Percentiles rank a stretch among this genome's conserved stretches.
phyloP scores from a whole-genome alignment of 2,797 vertebrate genomes.

The Craterocephalus amniculus region DNA sequence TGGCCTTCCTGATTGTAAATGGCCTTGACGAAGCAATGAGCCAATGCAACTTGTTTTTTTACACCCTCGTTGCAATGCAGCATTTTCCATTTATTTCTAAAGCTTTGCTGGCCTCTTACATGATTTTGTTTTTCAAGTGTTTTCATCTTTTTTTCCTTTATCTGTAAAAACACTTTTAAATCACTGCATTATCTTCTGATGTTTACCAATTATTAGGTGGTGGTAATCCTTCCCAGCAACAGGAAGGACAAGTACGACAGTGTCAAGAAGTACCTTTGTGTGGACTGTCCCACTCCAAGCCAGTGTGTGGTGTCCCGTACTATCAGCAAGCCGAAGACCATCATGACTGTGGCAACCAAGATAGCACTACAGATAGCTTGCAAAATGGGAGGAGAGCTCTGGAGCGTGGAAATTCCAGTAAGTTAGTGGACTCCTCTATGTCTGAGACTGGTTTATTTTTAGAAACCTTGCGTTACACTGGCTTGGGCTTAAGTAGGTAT shows the following conservation, averaged over 20 bases:
- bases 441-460: background rate
- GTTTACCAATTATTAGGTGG: conserved; percentile 79
- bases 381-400: conserved; percentile 98
- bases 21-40: background rate
- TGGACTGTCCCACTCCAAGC: conserved; percentile 92
- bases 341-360: conserved; percentile 93
- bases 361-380: conserved; percentile 95
- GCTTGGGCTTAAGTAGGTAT: background rate
- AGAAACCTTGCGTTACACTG: background rate
- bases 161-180: background rate
- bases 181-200: background rate
- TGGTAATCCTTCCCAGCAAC: conserved; percentile 89
- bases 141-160: background rate
- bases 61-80: background rate
- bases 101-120: no score
- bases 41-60: background rate
- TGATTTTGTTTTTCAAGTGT: no score
- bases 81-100: background rate
- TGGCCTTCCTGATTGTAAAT: background rate
- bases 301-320: conserved; percentile 93
- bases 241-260: conserved; percentile 94
- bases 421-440: conserved; percentile 18
- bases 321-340: conserved; percentile 84
- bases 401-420: conserved; percentile 95
- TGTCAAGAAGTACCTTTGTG: conserved; percentile 94